phyloP scores from a whole-genome alignment of 2,113 vertebrate species.

The Mirza zaza region DNA sequence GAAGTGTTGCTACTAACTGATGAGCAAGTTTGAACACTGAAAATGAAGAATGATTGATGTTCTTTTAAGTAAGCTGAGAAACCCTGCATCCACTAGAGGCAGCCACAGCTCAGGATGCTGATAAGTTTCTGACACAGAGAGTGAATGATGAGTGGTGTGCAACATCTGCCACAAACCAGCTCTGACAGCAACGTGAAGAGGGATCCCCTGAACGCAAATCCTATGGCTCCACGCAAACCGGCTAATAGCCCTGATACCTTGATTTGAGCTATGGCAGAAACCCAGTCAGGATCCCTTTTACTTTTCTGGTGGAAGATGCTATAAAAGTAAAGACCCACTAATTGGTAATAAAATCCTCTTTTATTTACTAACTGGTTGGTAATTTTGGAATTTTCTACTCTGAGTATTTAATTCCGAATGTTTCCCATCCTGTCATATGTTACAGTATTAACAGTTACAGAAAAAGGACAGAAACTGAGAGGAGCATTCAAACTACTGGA shows the following conservation, averaged over 20 bases:
- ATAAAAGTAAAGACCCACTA: constrained; percentile 45
- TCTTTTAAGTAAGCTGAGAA: constrained; percentile 76
- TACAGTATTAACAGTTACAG: not conserved
- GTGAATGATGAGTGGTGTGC: constrained; percentile 79
- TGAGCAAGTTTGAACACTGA: constrained; percentile 78
- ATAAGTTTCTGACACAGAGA: constrained; percentile 80
- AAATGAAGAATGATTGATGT: constrained; percentile 83
- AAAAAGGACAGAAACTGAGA: not conserved
- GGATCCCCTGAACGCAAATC: constrained; percentile 74
- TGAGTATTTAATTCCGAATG: not conserved
- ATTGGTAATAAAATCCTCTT: constrained; percentile 37
- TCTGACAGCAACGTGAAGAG: constrained; percentile 76
- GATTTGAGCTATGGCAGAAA: constrained; percentile 61
- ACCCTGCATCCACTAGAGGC: constrained; percentile 76
- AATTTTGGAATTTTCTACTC: not conserved
- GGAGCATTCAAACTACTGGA: not conserved
- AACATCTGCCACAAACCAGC: constrained; percentile 78
- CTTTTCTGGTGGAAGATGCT: constrained; percentile 42
- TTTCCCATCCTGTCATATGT: not conserved
- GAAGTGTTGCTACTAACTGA: constrained; percentile 79
- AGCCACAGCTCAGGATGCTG: constrained; percentile 79
- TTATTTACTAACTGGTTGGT: not conserved
- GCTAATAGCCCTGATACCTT: constrained; percentile 71
- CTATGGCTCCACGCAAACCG: constrained; percentile 66
- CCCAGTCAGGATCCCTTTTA: constrained; percentile 25